phyloP scores from a whole-genome alignment of 1,140 invertebrate genomes.

The Hesperophylax magnus region DNA sequence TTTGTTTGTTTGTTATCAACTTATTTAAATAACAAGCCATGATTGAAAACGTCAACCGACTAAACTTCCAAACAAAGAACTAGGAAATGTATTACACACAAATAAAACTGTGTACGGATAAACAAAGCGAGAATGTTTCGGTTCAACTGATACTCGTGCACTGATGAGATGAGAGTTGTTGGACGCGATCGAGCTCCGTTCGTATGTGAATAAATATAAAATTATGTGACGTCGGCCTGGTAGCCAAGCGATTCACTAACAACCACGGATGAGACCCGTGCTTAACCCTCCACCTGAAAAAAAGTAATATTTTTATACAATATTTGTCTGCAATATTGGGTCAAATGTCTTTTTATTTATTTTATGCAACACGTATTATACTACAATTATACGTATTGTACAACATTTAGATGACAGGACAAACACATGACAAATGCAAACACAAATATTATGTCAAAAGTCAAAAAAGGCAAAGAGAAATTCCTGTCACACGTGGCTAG shows the following conservation, averaged over 20 bases:
- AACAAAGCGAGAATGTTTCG: too few species aligned
- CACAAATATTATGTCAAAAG: not conserved
- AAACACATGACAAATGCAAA: not conserved
- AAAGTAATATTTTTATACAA: not conserved
- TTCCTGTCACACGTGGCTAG: too few species aligned
- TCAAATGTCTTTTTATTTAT: not conserved
- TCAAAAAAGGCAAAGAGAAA: not conserved
- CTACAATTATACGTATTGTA: too few species aligned
- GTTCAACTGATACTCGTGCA: too few species aligned
- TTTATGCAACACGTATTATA: too few species aligned
- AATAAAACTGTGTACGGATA: too few species aligned
- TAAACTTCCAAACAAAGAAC: conserved; percentile 8
- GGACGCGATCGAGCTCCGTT: too few species aligned
- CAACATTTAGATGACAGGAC: not conserved
- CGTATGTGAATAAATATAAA: conserved; percentile 1
- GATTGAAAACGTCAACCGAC: not conserved
- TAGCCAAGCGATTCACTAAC: conserved; percentile 6
- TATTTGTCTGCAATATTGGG: not conserved
- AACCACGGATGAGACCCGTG: conserved; percentile 16
- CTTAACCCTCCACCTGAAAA: conserved; percentile 33
- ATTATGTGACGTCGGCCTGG: conserved; percentile 18
- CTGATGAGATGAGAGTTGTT: too few species aligned
- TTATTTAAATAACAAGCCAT: conserved; percentile 45
- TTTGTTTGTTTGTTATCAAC: conserved; percentile 28
- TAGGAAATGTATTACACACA: not conserved